Percentiles rank a stretch among this genome's conserved stretches.
Evolutionary conservation across 2,888 invertebrate genomes (phyloP).

Genomic region (Lepas anatifera): DNA sequence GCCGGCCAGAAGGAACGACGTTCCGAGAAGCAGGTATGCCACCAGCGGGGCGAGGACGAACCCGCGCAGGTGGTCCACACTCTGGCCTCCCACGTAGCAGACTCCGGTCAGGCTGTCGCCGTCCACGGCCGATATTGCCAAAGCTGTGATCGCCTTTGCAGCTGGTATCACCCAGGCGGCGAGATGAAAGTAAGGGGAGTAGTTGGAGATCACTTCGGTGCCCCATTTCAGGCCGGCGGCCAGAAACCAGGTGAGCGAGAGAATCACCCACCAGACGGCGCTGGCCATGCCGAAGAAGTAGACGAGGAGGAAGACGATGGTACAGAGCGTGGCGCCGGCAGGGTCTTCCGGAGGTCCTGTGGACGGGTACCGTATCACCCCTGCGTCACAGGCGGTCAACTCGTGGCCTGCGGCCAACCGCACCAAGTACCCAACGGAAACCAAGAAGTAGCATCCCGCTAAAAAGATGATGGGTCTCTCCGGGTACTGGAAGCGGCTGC

Average conservation of each 20-base stretch:
- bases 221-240: conserved; percentile 98
- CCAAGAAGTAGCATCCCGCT: conserved; percentile 92
- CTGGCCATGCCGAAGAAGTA: conserved; percentile 99
- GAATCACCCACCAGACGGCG: conserved; percentile 88
- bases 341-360: background rate
- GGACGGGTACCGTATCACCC: conserved; percentile 30
- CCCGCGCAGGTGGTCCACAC: conserved; percentile 51
- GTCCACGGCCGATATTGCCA: conserved; percentile 72
- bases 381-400: conserved; percentile 42
- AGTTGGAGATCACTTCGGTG: conserved; percentile 87
- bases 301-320: conserved; percentile 83
- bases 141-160: conserved; percentile 74
- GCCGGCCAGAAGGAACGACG: conserved; percentile 78
- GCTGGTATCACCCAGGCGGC: conserved; percentile 93
- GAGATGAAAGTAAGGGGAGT: conserved; percentile 91
- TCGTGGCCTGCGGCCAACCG: background rate
- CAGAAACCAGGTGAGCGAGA: conserved; percentile 98
- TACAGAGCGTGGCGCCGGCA: conserved; percentile 44
- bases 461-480: conserved; percentile 96
- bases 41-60: conserved; percentile 58
- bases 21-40: conserved; percentile 77
- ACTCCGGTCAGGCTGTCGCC: conserved; percentile 93
- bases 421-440: conserved; percentile 58
- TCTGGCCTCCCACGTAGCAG: conserved; percentile 73
- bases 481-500: conserved; percentile 90